These are phyloP conservation scores for Lordiphosa collinella DNA, from an alignment of 1,140 invertebrate genomes.

Conservation along the genomic window DNA sequence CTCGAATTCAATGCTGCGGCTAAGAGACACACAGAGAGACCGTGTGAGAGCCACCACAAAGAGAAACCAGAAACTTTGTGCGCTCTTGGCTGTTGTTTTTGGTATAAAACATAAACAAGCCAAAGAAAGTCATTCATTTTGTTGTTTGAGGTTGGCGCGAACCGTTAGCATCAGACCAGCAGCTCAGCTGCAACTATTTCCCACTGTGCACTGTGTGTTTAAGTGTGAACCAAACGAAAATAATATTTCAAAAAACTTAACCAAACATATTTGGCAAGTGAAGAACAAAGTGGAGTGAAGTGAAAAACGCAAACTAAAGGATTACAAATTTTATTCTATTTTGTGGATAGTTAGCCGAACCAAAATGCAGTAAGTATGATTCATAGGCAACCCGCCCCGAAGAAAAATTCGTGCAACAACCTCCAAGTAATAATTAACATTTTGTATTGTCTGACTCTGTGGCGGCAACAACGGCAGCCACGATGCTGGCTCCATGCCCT, in stretches of 20 bases:
- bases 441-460: constrained; percentile 43
- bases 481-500: not conserved
- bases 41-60: not conserved
- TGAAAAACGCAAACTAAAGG: too few relatives aligned
- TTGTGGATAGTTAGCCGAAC: too few relatives aligned
- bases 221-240: not conserved
- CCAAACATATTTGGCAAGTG: too few relatives aligned
- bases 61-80: constrained; percentile 1
- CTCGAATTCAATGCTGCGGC: constrained; percentile 3
- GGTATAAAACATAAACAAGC: constrained; percentile 76
- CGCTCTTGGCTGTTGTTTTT: constrained; percentile 48
- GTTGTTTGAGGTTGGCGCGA: constrained; percentile 67
- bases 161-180: constrained; percentile 44
- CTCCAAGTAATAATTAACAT: constrained; percentile 53
- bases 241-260: too few relatives aligned
- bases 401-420: constrained; percentile 45
- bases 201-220: constrained; percentile 37
- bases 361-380: constrained; percentile 31
- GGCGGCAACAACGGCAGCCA: not conserved
- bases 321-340: too few relatives aligned
- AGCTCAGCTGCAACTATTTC: constrained; percentile 20
- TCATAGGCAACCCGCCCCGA: constrained; percentile 25
- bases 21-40: constrained; percentile 5
- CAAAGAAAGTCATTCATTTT: constrained; percentile 73
- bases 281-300: too few relatives aligned